Evolutionary conservation across 2,113 vertebrate species (phyloP).

Genomic region (Haemorhous mexicanus): DNA sequence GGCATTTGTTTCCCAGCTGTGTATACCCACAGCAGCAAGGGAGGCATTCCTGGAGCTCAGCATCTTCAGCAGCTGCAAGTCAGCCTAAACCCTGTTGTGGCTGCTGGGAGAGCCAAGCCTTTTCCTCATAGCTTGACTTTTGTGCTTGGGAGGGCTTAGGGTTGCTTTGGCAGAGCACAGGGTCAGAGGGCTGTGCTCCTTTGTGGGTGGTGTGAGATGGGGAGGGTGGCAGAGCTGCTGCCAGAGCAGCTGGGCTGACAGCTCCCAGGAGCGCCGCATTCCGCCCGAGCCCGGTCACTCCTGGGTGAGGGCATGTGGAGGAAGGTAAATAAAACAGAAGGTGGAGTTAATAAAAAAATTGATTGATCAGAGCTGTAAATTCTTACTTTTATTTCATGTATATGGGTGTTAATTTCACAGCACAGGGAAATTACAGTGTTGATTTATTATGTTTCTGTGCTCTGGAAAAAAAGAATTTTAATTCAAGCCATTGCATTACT

Average conservation of each 20-base stretch:
- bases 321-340: constrained; percentile 63
- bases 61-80: neutral
- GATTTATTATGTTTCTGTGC: constrained; percentile 63
- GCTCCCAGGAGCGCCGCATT: neutral
- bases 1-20: neutral
- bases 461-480: constrained; percentile 68
- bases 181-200: neutral
- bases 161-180: neutral
- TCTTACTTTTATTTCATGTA: constrained; percentile 65
- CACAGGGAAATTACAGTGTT: constrained; percentile 44
- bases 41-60: neutral
- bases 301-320: neutral
- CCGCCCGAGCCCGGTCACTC: accelerated
- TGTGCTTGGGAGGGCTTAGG: neutral
- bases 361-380: constrained; percentile 63
- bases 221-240: neutral
- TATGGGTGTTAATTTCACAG: constrained; percentile 67
- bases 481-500: constrained; percentile 26
- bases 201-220: neutral
- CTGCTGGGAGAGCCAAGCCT: neutral
- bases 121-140: neutral
- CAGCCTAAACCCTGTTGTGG: neutral
- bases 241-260: accelerated
- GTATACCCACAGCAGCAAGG: neutral
- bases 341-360: constrained; percentile 50